Evolutionary conservation across 1,140 invertebrate genomes (phyloP), one percentile per base, ranked within the genome.

Genomic region (Drosophila leontia): DNA sequence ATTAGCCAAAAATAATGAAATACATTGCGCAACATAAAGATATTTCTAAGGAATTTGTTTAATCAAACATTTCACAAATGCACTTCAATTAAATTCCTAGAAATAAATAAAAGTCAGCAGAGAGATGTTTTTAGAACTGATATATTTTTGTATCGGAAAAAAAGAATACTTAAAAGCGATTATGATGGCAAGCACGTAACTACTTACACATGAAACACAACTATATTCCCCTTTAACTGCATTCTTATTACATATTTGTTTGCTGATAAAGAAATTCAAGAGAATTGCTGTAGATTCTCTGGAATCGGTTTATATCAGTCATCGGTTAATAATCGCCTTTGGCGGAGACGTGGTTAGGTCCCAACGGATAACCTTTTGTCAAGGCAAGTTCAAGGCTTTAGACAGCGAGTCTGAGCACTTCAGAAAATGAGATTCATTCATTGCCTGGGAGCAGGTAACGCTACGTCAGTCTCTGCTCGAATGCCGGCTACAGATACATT

Each of bases 381-480:
- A 15, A 15, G 37, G 7, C n/a, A 72, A 72, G 70, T 72, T 74
- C 68, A 59, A 41, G 68, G 55, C 42, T 41, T 60, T 48, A 44
- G 53, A 13, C 34, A 56, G 23, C 9, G 37, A 15, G 50, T 39
- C 15, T 50, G 56, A 37, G n/a, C 39, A 15, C 42, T 44, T 11
- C 13, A 44, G 17, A 45, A 47, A 68, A 17, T 32, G 34, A 12
- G 9, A 69, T 55, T 41, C 75, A 60, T 77, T 68, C 55, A 60
- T 50, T 35, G 47, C 60, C 45, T 19, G 34, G 23, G 4, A 9
- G 50, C 65, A 71, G 35, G 23, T 39, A 39, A 15, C 0, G 35
- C 35, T 56, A 39, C 53, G 53, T 56, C 53, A 56, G 53, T 62
- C 65, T 76, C 71, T 60, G 55, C 47, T 11, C 65, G 50, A 45